Evolutionary conservation across 2,113 vertebrate species (phyloP), one percentile per base, ranked within the genome.

Genomic region (Brachypteracias leptosomus): DNA sequence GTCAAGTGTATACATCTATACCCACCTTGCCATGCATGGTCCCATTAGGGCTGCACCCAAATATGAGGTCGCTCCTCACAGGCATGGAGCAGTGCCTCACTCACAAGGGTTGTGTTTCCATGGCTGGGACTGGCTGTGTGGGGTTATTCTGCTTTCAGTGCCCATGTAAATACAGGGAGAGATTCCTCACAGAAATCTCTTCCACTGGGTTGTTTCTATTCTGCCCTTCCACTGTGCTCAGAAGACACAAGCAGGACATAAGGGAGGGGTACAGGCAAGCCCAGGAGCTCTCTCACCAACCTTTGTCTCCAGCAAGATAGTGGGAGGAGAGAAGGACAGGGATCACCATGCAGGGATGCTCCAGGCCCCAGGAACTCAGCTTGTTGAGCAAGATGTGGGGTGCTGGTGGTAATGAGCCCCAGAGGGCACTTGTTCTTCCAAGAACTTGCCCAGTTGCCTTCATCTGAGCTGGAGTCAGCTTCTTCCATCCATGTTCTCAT

Each of bases 41-140:
- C 24, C n/a, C 19, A 31, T 40, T 19, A 25, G 57, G 40, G 35
- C 17, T 74, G 7, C 26, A 8, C 21, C 20, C 6, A 14, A 65
- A 73, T 9, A 29, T 1, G 1, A 55, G 5, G 13, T 10, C 29
- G 25, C 46, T 55, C 47, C 40, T n/a, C 1, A 3, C 14, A 71
- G 66, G 10, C 38, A 67, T 16, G 46, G 31, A 61, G 36, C 52
- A 28, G 26, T 70, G 26, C 7, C 19, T 6, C 42, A 17, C 14
- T 57, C 38, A 31, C 33, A 35, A 11, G 1, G 11, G 40, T 28
- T 38, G 11, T 38, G 33, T 73, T 65, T 38, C 40, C 49, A 14
- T 28, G n/a, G 40, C 26, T 3, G 2, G 7, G 33, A 55, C 4
- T 46, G 15, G 12, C 38, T 62, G 7, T 5, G 6, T 5, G 6